These are phyloP conservation scores for Drosophila hydei DNA, from an alignment of 1,140 invertebrate genomes.

Conservation along the genomic window DNA sequence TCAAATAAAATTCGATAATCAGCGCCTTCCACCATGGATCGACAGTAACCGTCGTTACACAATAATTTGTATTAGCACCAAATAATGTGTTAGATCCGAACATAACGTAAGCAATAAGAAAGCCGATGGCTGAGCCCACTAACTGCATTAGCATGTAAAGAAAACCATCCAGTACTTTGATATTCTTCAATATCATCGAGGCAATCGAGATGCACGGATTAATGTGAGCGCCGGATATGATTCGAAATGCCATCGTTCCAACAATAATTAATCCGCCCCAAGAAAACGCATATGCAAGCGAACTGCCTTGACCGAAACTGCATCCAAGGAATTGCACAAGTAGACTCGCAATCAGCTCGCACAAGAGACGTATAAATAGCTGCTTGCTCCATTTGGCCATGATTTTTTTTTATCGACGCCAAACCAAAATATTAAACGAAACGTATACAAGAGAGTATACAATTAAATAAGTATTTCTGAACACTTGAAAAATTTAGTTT, in stretches of 20 bases:
- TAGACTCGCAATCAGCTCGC: constrained; percentile 17
- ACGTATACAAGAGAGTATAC: too few species aligned
- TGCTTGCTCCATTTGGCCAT: too few species aligned
- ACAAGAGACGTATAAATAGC: constrained; percentile 11
- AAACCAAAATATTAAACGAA: too few species aligned
- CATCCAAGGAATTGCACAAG: constrained; percentile 25
- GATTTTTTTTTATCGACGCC: too few species aligned
- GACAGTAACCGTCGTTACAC: not conserved
- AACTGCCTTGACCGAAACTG: too few species aligned
- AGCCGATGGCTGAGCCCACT: not conserved
- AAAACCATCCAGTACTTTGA: not conserved
- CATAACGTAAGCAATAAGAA: not conserved
- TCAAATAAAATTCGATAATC: constrained; percentile 22
- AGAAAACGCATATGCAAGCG: not conserved
- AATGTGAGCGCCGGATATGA: constrained; percentile 35
- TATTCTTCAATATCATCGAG: constrained; percentile 23
- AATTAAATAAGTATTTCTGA: too few species aligned
- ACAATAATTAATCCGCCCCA: constrained; percentile 28
- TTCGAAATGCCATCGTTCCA: constrained; percentile 27
- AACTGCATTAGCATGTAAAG: constrained; percentile 28
- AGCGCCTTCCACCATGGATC: constrained; percentile 18
- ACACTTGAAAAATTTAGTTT: too few species aligned
- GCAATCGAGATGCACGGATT: constrained; percentile 36
- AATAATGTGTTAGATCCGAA: not conserved
- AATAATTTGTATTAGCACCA: not conserved